A percentile compares a stretch with the other conserved stretches of the same genome.
phyloP scores from a whole-genome alignment of 2,888 invertebrate genomes.

The Ennomos fuscantarius region DNA sequence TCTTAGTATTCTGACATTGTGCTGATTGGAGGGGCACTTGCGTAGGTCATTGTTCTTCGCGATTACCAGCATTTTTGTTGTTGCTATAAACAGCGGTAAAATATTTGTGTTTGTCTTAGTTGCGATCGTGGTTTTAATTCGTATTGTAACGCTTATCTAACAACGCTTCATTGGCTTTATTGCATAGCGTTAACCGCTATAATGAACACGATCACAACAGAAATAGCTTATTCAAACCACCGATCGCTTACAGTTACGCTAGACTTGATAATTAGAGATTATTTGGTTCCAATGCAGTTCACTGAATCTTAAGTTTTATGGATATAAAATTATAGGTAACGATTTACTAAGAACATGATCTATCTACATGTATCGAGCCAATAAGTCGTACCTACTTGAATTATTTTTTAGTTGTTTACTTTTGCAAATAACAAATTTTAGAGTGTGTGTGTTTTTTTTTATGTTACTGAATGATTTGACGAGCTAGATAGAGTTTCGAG shows the following conservation, averaged over 20 bases:
- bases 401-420: no score
- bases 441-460: no score
- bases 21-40: constrained; percentile 36
- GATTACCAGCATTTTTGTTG: constrained; percentile 27
- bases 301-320: constrained; percentile 9
- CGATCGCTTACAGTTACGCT: constrained; percentile 63
- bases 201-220: constrained; percentile 58
- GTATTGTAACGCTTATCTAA: constrained; percentile 59
- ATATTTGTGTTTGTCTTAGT: constrained; percentile 23
- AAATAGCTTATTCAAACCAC: constrained; percentile 46
- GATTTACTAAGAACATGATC: no score
- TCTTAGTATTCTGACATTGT: constrained; percentile 25
- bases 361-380: no score
- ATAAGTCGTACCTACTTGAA: no score
- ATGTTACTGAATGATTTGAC: no score
- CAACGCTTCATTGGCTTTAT: constrained; percentile 68
- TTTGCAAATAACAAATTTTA: no score
- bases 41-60: constrained; percentile 39
- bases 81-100: constrained; percentile 5
- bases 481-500: no score
- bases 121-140: constrained; percentile 14
- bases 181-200: constrained; percentile 63
- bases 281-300: constrained; percentile 39
- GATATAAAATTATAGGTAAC: no score
- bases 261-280: constrained; percentile 62